Conservation (phyloP, 2,797 vertebrate species). For the Ataeniobius toweri region DNA sequence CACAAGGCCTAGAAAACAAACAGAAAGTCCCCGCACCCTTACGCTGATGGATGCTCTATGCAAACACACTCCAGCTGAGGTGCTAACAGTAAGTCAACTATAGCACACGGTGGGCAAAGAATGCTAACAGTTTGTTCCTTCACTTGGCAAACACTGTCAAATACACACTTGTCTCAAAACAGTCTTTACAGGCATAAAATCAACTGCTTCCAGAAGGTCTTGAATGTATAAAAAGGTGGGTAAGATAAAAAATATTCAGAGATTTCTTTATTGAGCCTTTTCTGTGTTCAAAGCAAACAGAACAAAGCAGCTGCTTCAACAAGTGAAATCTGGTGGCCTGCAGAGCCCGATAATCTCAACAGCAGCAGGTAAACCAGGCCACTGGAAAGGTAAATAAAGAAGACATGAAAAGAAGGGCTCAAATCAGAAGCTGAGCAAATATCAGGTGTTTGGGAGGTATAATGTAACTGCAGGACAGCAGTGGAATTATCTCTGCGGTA, state of each 20-base stretch:
- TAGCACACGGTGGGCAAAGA: conserved; percentile 69
- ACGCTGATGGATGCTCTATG: conserved; percentile 56
- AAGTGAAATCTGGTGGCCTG: conserved; percentile 57
- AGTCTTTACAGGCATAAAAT: conserved; percentile 39
- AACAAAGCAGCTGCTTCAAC: conserved; percentile 75
- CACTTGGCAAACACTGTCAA: conserved; percentile 66
- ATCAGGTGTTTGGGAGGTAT: conserved; percentile 68
- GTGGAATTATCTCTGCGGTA: conserved; percentile 58
- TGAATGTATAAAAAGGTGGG: conserved; percentile 3
- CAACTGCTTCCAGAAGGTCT: conserved; percentile 35
- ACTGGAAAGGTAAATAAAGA: conserved; percentile 70
- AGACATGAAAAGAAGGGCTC: conserved; percentile 63
- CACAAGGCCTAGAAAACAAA: conserved; percentile 68
- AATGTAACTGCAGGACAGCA: conserved; percentile 66
- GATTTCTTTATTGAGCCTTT: conserved; percentile 60
- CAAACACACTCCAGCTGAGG: conserved; percentile 70
- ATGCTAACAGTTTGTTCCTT: conserved; percentile 73
- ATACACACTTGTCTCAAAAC: conserved; percentile 55
- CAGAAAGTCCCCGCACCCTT: conserved; percentile 44
- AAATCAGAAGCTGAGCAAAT: conserved; percentile 79
- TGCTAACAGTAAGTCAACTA: conserved; percentile 68
- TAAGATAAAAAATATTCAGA: conserved; percentile 64
- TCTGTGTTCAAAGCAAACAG: conserved; percentile 68
- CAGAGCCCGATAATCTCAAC: conserved; percentile 52
- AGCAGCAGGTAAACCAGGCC: conserved; percentile 69